A percentile compares a stretch with the other conserved stretches of the same genome.
Conservation (phyloP, 2,797 vertebrate genomes). For the Borostomias antarcticus region DNA sequence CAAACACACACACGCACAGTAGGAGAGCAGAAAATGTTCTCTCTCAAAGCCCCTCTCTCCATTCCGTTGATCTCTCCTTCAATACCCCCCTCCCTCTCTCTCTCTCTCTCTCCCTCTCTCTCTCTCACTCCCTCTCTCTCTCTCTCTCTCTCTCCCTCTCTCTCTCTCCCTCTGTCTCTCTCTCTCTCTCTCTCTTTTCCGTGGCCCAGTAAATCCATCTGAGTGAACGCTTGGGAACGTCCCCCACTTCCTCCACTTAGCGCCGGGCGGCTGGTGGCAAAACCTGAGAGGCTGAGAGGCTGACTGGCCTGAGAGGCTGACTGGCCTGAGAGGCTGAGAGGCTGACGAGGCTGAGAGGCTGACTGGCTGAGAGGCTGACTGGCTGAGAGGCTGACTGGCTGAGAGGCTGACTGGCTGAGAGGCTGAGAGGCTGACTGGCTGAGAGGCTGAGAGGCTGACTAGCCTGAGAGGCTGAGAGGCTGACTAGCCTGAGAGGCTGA, state of each 20-base stretch:
- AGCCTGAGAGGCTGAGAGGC: no score
- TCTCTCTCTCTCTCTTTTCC: slow-evolving; percentile 49
- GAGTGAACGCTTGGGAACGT: slow-evolving; percentile 66
- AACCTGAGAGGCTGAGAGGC: slow-evolving; percentile 71
- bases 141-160: slow-evolving; percentile 25
- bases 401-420: slow-evolving; percentile 54
- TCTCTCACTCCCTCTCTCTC: no score
- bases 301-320: slow-evolving; percentile 46
- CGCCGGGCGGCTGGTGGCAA: slow-evolving; percentile 58
- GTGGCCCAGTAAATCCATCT: slow-evolving; percentile 68
- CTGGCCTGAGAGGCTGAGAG: no score
- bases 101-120: no score
- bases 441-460: no score
- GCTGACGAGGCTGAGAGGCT: slow-evolving; percentile 12
- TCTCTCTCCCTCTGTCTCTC: no score
- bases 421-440: slow-evolving; percentile 66
- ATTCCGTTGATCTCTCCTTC: background rate
- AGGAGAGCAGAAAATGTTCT: slow-evolving; percentile 29
- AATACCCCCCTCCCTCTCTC: background rate
- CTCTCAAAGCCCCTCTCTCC: slow-evolving; percentile 35
- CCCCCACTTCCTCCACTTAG: slow-evolving; percentile 58
- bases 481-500: no score
- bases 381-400: no score
- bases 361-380: slow-evolving; percentile 74
- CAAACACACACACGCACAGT: background rate